These are phyloP conservation scores for Crotalus horridus DNA, from an alignment of 2,113 vertebrate genomes.

Conservation along the genomic window DNA sequence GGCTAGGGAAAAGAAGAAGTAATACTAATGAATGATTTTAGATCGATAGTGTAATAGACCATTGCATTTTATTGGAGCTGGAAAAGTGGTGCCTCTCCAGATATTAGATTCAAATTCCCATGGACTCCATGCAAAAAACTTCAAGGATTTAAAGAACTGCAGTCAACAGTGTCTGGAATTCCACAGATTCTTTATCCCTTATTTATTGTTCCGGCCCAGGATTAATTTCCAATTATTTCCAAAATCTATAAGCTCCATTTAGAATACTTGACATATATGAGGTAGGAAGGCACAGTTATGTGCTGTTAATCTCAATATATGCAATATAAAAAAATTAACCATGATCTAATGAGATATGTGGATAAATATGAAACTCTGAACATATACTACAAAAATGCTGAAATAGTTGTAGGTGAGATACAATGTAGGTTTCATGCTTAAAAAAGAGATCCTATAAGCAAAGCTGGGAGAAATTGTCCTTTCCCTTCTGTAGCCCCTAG, in stretches of 20 bases:
- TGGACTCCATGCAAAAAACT: not conserved
- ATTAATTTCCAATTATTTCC: not conserved
- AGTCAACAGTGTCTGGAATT: not conserved
- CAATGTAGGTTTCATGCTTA: not conserved
- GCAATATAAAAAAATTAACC: not conserved
- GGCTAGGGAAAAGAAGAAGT: slow-evolving; percentile 66
- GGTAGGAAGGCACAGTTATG: not conserved
- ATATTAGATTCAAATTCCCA: not conserved
- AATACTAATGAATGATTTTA: not conserved
- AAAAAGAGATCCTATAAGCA: not conserved
- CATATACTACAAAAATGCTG: not conserved
- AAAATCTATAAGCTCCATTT: not conserved
- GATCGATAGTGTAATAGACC: too few species aligned
- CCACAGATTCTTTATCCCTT: not conserved
- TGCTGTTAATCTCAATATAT: not conserved
- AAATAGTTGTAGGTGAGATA: not conserved
- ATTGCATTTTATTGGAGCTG: not conserved
- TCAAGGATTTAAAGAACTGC: not conserved
- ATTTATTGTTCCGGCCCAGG: not conserved
- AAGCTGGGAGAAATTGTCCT: not conserved
- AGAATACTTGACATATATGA: not conserved
- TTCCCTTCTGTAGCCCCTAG: not conserved
- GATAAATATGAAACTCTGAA: not conserved
- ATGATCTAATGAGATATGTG: not conserved
- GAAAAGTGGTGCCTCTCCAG: not conserved